Base-by-base conservation (phyloP, 2,797 vertebrate genomes). In the Percopsis omiscomaycus region DNA sequence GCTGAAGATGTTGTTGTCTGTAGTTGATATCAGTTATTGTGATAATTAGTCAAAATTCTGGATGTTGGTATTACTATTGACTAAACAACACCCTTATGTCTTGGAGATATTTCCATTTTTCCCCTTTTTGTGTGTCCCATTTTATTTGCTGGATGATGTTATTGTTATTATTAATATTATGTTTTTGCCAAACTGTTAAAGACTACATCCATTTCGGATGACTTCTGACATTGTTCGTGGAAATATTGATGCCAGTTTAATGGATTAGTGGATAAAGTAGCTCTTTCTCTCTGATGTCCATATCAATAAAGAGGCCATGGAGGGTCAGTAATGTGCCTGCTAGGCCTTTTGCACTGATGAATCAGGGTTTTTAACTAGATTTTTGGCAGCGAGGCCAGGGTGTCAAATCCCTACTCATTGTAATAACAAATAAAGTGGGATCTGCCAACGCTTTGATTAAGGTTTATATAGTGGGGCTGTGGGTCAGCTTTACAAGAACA, bases 331-430 rank as follows among this genome's bases (percentile, higher is more conserved):
- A 88, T 91, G 83, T 86, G 88, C 89, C 85, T 85, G 79, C n/a
- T 86, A 51, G 80, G 87, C 82, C 69, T 80, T 91, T 89, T 86
- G 73, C 67, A 3, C 48, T 90, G 89, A 89, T 91, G 90, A 91
- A 81, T 92, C 89, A 91, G 89, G 90, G 86, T 55, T 89, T 92
- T 90, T 77, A 54, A 37, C 79, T 89, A 83, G 87, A 84, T 72
- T 72, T 59, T 89, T 88, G 87, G 88, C 90, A 87, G 74, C 55
- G 11, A 63, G 70, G 70, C 80, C 84, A 82, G 71, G 55, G 5
- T 4, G 61, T 75, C 83, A 86, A 89, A 90, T 86, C 86, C 89
- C 81, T 0, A 2, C 71, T 78, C 84, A 87, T 84, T 90, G 85
- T 88, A 81, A 74, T 78, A 80, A 84, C 85, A 84, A 83, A 86